Evolutionary conservation across 2,113 vertebrate species (phyloP).

Genomic region (Ptychochromis oligacanthus): DNA sequence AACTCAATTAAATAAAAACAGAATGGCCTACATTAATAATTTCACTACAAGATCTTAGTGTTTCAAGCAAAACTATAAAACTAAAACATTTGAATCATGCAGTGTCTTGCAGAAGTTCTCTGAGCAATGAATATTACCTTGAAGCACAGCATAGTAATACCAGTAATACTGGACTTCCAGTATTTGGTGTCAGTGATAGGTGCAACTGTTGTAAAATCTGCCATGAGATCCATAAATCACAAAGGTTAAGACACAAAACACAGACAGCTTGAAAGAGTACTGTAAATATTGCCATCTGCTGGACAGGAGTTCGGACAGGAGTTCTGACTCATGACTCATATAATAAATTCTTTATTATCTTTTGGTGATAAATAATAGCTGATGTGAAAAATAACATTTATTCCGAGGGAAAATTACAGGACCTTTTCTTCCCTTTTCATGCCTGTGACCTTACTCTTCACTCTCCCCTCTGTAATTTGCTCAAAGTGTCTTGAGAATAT

Average conservation of each 20-base stretch:
- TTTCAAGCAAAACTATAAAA: neutral
- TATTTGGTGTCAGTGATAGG: neutral
- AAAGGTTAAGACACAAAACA: neutral
- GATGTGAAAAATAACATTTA: neutral
- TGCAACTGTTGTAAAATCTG: neutral
- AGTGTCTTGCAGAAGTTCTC: neutral
- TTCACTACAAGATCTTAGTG: neutral
- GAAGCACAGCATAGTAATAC: neutral
- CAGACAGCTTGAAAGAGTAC: neutral
- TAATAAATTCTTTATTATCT: neutral
- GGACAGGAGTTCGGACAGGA: neutral
- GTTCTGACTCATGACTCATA: neutral
- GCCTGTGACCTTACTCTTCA: neutral
- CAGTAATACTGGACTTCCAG: neutral
- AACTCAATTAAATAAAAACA: neutral
- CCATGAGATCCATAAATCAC: neutral
- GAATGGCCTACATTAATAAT: neutral
- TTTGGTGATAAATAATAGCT: neutral
- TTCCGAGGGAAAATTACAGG: neutral
- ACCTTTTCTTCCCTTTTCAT: neutral
- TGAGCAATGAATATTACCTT: neutral
- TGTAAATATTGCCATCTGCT: slow-evolving; percentile 23
- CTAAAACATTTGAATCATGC: neutral
- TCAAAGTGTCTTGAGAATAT: neutral
- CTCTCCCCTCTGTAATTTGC: neutral